Evolutionary conservation across 1,140 invertebrate genomes (phyloP).

Genomic region (Drosophila navojoa): DNA sequence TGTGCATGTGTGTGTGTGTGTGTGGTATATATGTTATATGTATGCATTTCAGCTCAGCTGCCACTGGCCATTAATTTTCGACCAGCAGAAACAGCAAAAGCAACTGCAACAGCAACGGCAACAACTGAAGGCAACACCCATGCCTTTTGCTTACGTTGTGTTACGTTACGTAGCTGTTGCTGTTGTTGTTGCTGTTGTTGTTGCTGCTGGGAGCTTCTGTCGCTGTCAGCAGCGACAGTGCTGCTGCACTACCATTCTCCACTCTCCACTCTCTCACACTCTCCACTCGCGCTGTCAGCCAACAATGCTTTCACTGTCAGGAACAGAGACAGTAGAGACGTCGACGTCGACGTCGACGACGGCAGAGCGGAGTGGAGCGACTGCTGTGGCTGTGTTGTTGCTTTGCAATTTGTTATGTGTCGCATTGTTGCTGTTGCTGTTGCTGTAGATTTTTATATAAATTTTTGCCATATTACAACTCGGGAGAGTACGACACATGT

Average conservation of each 20-base stretch:
- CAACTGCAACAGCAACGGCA: slow-evolving; percentile 22
- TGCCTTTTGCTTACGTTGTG: slow-evolving; percentile 35
- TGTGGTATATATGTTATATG: slow-evolving; percentile 41
- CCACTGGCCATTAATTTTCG: slow-evolving; percentile 78
- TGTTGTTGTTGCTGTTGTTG: background rate
- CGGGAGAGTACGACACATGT: slow-evolving; percentile 70
- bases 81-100: slow-evolving; percentile 43
- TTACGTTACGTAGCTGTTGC: slow-evolving; percentile 36
- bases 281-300: slow-evolving; percentile 63
- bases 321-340: slow-evolving; percentile 53
- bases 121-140: slow-evolving; percentile 51
- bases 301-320: slow-evolving; percentile 82
- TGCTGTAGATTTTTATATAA: slow-evolving; percentile 62
- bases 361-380: slow-evolving; percentile 1
- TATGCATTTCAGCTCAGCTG: slow-evolving; percentile 67
- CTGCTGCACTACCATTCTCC: slow-evolving; percentile 19
- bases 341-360: background rate
- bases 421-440: slow-evolving; percentile 39
- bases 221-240: slow-evolving; percentile 19
- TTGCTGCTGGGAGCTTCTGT: slow-evolving; percentile 10
- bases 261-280: slow-evolving; percentile 6
- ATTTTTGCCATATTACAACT: slow-evolving; percentile 49
- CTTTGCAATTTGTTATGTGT: slow-evolving; percentile 80
- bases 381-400: slow-evolving; percentile 36
- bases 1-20: slow-evolving; percentile 8